Conservation (phyloP, 1,140 invertebrate species). For the Drosophila nigrodunni region DNA sequence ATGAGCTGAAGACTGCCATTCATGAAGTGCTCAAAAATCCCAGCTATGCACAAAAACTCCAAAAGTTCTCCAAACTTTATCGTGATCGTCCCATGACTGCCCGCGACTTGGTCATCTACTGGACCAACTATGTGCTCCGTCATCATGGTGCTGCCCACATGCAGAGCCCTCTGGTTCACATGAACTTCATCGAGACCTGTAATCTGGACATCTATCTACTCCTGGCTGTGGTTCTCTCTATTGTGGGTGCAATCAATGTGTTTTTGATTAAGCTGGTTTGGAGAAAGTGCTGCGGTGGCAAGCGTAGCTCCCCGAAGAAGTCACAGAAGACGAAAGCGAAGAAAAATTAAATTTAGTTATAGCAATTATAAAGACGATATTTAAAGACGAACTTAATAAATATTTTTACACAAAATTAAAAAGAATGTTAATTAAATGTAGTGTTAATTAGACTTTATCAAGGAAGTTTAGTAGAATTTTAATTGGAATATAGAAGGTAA, state of each 20-base stretch:
- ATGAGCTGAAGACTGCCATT: slow-evolving; percentile 65
- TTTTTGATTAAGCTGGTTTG: slow-evolving; percentile 57
- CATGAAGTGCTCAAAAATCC: slow-evolving; percentile 69
- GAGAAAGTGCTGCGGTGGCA: slow-evolving; percentile 47
- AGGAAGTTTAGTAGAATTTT: no score
- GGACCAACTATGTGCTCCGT: slow-evolving; percentile 83
- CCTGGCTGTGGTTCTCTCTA: slow-evolving; percentile 31
- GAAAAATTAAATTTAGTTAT: slow-evolving; percentile 53
- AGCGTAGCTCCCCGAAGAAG: slow-evolving; percentile 41
- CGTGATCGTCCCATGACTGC: slow-evolving; percentile 75
- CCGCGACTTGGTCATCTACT: slow-evolving; percentile 68
- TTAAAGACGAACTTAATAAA: slow-evolving; percentile 13
- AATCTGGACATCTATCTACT: slow-evolving; percentile 67
- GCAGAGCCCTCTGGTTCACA: slow-evolving; percentile 77
- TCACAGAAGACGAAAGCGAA: slow-evolving; percentile 60
- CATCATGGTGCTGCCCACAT: slow-evolving; percentile 85
- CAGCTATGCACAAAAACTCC: slow-evolving; percentile 58
- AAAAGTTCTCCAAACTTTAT: slow-evolving; percentile 70
- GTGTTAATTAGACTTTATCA: background rate
- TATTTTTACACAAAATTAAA: background rate
- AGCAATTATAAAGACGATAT: slow-evolving; percentile 12
- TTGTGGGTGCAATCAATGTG: slow-evolving; percentile 44
- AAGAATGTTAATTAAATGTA: no score
- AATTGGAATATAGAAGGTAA: no score
- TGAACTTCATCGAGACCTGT: slow-evolving; percentile 58